Evolutionary conservation across 1,140 invertebrate genomes (phyloP), one percentile per base, ranked within the genome.

Genomic region (Drosophila ananassae): DNA sequence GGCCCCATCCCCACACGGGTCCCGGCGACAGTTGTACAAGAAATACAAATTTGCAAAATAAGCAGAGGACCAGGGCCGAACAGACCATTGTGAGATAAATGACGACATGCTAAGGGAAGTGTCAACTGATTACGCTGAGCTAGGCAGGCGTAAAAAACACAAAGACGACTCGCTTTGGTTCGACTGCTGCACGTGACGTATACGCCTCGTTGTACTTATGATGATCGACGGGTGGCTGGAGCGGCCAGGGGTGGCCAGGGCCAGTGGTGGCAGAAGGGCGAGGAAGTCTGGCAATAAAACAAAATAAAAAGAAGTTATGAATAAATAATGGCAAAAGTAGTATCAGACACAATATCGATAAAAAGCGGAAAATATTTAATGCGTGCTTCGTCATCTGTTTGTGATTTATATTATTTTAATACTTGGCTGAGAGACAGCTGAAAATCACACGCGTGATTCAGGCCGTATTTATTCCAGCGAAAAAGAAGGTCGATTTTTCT

Each of bases 11-110:
- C 62, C 50, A 48, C 60, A 28, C 47, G 28, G 22, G 13, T 73
- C 39, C 48, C 83, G 63, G 51, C 83, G 83, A 87, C 83, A 87
- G 83, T 87, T 89, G 83, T 87, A 87, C 84, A 87, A 87, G 83
- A 87, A 87, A 87, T 87, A 83, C 76, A 87, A 87, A 87, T 87
- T 87, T 87, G 83, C 83, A 87, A 89, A 83, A 89, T 87, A 87
- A 87, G 83, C 83, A 87, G 6, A 48, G 34, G 77, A 74, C 55
- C 47, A 62, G 73, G 39, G 39, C 54, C 17, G 44, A 47, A 47
- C 44, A 47, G 44, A 47, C 69, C 82, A 69, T 64, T 82, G 73
- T 72, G 72, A 78, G 75, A 87, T 83, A 89, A 89, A 89, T 89
- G 79, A 77, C 83, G 83, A 87, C 82, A 87, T 87, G 83, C 76